phyloP scores from a whole-genome alignment of 2,888 invertebrate genomes.

The Macropis europaea region DNA sequence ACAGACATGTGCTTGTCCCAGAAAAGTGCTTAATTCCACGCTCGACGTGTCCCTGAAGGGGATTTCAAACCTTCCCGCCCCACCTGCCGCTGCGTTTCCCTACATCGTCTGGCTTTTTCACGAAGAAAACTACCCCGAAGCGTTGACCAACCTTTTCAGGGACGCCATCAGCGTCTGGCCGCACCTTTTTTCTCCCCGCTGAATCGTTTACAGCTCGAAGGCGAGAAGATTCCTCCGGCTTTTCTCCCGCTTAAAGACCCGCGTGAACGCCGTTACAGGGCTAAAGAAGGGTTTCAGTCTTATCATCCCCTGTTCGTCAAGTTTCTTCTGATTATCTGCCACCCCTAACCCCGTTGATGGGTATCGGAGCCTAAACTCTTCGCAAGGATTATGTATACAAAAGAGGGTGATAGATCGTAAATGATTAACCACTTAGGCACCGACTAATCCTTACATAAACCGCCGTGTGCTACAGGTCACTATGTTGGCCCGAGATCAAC shows the following conservation, averaged over 20 bases:
- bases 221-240: constrained; percentile 5
- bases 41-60: constrained; percentile 39
- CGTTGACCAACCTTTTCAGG: constrained; percentile 21
- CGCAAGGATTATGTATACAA: constrained; percentile 1
- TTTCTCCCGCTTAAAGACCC: not conserved
- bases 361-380: not conserved
- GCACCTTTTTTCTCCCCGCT: constrained; percentile 9
- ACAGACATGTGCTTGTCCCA: constrained; percentile 55
- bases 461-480: too few species aligned
- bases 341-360: constrained; percentile 5
- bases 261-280: not conserved
- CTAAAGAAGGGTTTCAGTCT: not conserved
- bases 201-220: constrained; percentile 3
- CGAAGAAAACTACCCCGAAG: not conserved
- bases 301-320: constrained; percentile 15
- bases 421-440: too few species aligned
- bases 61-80: constrained; percentile 31
- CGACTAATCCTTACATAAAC: too few species aligned
- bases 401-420: not conserved
- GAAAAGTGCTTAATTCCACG: constrained; percentile 65
- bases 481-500: too few species aligned
- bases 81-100: constrained; percentile 5
- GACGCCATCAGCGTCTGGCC: not conserved
- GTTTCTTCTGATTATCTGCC: not conserved
- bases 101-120: constrained; percentile 2